Evolutionary conservation across 2,113 vertebrate genomes (phyloP).

Genomic region (Tenebrosternarchus preto): DNA sequence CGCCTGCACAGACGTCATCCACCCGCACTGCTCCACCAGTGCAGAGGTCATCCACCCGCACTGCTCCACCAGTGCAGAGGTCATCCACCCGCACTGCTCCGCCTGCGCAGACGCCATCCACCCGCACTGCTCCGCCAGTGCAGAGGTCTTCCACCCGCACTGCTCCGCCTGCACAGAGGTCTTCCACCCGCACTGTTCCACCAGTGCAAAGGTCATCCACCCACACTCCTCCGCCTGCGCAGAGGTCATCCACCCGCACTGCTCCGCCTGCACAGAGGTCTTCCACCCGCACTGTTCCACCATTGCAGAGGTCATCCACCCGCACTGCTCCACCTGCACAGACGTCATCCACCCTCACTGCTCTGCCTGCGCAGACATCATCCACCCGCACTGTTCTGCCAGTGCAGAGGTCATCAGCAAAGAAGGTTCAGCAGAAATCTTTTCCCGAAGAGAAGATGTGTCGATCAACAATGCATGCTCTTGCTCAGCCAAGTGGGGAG

Average conservation of each 20-base stretch:
- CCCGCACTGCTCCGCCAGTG: too few relatives aligned
- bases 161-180: background rate
- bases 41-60: slow-evolving; percentile 31
- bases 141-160: slow-evolving; percentile 49
- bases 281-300: too few relatives aligned
- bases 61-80: slow-evolving; percentile 19
- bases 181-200: too few relatives aligned
- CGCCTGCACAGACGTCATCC: slow-evolving; percentile 18
- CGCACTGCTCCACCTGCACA: slow-evolving; percentile 26
- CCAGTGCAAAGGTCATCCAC: background rate
- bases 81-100: slow-evolving; percentile 34
- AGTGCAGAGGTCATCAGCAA: slow-evolving; percentile 72
- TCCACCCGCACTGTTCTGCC: slow-evolving; percentile 27
- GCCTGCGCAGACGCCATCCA: slow-evolving; percentile 68
- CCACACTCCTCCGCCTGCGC: too few relatives aligned
- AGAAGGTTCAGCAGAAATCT: slow-evolving; percentile 55
- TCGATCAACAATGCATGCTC: slow-evolving; percentile 67
- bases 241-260: too few relatives aligned
- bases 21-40: slow-evolving; percentile 20
- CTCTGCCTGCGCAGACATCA: slow-evolving; percentile 24
- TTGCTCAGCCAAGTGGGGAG: slow-evolving; percentile 48
- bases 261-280: background rate
- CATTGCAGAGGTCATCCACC: slow-evolving; percentile 25
- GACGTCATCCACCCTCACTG: slow-evolving; percentile 18
- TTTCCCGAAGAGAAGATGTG: slow-evolving; percentile 82